Percentiles rank a stretch among this genome's conserved stretches.
Conservation (phyloP, 1,140 invertebrate genomes). For the Telenomus remus region DNA sequence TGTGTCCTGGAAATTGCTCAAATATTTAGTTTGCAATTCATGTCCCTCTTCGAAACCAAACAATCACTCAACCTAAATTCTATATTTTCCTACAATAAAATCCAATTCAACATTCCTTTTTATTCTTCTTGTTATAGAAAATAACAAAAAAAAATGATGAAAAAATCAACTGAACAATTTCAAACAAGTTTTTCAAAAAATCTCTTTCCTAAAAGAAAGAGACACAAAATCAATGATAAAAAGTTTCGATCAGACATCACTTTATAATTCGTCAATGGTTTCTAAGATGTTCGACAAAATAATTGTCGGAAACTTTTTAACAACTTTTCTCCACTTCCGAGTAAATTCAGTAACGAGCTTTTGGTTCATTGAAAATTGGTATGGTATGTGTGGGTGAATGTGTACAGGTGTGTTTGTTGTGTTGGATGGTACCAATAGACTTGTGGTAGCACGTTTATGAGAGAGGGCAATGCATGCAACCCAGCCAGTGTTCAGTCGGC, state of each 20-base stretch:
- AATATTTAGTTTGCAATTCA: neutral
- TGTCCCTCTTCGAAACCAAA: neutral
- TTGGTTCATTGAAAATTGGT: slow-evolving; percentile 21
- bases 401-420: neutral
- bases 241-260: too few species aligned
- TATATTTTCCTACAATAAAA: too few species aligned
- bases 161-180: too few species aligned
- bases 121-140: too few species aligned
- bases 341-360: slow-evolving; percentile 13
- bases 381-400: slow-evolving; percentile 5
- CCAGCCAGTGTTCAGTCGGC: slow-evolving; percentile 64
- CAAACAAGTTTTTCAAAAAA: neutral
- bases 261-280: neutral
- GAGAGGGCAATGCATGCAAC: slow-evolving; percentile 62
- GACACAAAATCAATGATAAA: too few species aligned
- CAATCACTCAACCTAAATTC: neutral
- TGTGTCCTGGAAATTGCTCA: slow-evolving; percentile 5
- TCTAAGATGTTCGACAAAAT: slow-evolving; percentile 8
- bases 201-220: too few species aligned
- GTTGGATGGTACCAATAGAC: slow-evolving; percentile 17
- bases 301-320: slow-evolving; percentile 25
- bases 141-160: neutral
- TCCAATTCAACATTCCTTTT: too few species aligned
- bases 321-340: slow-evolving; percentile 7
- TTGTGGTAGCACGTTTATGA: slow-evolving; percentile 52